phyloP scores from a whole-genome alignment of 2,113 vertebrate genomes.

The Lasiurus borealis region DNA sequence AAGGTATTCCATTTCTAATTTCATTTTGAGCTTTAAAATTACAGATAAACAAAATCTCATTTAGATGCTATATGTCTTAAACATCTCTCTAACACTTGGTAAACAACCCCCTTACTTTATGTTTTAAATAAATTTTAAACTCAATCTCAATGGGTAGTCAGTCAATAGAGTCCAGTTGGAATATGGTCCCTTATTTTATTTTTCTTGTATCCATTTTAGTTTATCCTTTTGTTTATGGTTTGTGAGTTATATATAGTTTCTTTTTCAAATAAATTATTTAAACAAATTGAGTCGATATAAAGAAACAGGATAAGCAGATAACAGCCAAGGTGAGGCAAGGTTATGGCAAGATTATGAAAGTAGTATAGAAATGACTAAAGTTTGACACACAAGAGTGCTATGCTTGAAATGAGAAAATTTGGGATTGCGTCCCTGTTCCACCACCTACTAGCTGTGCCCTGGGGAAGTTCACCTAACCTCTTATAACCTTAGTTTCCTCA shows the following conservation, averaged over 20 bases:
- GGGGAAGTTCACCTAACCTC: neutral
- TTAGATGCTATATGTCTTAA: neutral
- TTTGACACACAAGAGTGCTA: neutral
- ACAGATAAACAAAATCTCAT: neutral
- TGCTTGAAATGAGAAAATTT: neutral
- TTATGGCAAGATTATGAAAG: neutral
- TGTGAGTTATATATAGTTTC: slow-evolving; percentile 19
- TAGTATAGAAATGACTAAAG: neutral
- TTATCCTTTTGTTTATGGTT: slow-evolving; percentile 37
- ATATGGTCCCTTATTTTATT: slow-evolving; percentile 41
- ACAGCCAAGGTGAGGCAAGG: slow-evolving; percentile 1
- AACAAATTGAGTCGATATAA: neutral
- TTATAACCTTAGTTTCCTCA: slow-evolving; percentile 19
- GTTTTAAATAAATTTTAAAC: neutral
- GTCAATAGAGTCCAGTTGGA: neutral
- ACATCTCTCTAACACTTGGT: neutral
- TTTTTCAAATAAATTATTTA: slow-evolving; percentile 58
- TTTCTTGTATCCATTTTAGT: slow-evolving; percentile 26
- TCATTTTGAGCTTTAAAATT: slow-evolving; percentile 9
- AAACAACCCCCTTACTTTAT: neutral
- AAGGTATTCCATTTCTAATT: neutral
- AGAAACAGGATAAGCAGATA: slow-evolving; percentile 17
- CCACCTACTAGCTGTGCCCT: neutral
- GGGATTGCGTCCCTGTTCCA: neutral
- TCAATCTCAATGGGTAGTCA: neutral